Evolutionary conservation across 2,797 vertebrate genomes (phyloP).

Genomic region (Morus bassanus): DNA sequence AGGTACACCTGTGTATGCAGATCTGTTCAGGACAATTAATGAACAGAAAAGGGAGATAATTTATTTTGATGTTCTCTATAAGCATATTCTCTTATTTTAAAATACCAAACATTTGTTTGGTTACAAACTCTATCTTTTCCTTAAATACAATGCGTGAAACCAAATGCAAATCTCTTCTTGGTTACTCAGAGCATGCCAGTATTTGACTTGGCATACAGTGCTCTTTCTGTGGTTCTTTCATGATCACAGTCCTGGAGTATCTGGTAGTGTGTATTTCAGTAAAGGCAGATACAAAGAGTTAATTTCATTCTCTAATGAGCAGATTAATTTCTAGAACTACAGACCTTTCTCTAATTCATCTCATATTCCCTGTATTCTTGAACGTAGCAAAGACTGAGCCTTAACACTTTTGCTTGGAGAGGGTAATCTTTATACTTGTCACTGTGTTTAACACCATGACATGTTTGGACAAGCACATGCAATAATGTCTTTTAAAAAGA

Average conservation of each 20-base stretch:
- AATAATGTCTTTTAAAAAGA: not conserved
- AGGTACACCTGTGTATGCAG: not conserved
- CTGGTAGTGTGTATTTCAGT: not conserved
- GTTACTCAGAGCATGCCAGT: not conserved
- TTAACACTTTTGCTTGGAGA: not conserved
- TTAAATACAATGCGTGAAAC: not conserved
- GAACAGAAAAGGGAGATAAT: not conserved
- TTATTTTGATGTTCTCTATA: not conserved
- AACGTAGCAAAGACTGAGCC: not conserved
- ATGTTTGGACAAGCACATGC: not conserved
- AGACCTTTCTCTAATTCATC: not conserved
- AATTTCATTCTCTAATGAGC: not conserved
- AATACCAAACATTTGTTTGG: not conserved
- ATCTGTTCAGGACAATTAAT: not conserved
- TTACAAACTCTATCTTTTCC: not conserved
- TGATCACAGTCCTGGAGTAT: not conserved
- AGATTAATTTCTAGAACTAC: not conserved
- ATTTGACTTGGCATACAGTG: not conserved
- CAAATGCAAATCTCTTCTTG: not conserved
- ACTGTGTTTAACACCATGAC: not conserved
- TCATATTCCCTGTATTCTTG: not conserved
- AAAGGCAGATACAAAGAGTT: conserved; percentile 1
- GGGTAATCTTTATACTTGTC: not conserved
- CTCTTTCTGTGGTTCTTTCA: not conserved
- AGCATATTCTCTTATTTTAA: not conserved